A percentile compares a stretch with the other conserved stretches of the same genome.
These are phyloP conservation scores for Sarcoramphus papa DNA, from an alignment of 2,797 vertebrate genomes.

Conservation along the genomic window DNA sequence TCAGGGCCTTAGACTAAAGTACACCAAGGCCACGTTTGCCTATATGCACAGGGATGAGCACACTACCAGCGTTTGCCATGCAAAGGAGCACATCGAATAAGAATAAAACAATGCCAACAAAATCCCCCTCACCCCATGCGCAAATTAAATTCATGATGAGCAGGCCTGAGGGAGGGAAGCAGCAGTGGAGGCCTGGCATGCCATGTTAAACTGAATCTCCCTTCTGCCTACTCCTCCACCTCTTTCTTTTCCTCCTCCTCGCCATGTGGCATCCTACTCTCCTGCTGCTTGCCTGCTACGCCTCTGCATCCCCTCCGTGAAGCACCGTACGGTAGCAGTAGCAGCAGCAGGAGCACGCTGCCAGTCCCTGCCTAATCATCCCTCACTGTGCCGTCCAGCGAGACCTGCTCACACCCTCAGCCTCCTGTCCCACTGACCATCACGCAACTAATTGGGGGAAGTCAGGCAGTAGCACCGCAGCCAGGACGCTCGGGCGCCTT, in stretches of 20 bases:
- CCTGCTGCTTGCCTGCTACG: constrained; percentile 68
- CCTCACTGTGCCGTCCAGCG: not conserved
- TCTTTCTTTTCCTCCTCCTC: constrained; percentile 68
- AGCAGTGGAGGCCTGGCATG: constrained; percentile 67
- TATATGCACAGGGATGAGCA: not conserved
- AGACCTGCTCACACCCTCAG: not conserved
- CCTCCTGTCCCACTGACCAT: not conserved
- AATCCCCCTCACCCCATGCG: constrained; percentile 63
- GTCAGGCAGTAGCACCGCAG: not conserved
- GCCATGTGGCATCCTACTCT: constrained; percentile 70
- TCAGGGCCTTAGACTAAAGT: not conserved
- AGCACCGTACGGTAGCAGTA: constrained; percentile 25
- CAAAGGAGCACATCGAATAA: constrained; percentile 42
- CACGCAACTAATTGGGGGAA: not conserved
- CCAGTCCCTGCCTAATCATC: constrained; percentile 52
- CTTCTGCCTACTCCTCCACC: constrained; percentile 71
- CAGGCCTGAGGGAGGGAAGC: constrained; percentile 65
- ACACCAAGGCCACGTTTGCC: constrained; percentile 24
- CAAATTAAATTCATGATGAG: constrained; percentile 69
- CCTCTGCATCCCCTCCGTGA: constrained; percentile 59
- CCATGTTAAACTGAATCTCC: constrained; percentile 67
- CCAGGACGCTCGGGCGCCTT: accelerated
- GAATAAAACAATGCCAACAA: constrained; percentile 59
- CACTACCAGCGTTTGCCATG: constrained; percentile 25
- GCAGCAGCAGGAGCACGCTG: constrained; percentile 45